Evolutionary conservation across 37 sponge, comb jelly and placozoan genomes (phyloP).

Genomic region (Ianthella basta): DNA sequence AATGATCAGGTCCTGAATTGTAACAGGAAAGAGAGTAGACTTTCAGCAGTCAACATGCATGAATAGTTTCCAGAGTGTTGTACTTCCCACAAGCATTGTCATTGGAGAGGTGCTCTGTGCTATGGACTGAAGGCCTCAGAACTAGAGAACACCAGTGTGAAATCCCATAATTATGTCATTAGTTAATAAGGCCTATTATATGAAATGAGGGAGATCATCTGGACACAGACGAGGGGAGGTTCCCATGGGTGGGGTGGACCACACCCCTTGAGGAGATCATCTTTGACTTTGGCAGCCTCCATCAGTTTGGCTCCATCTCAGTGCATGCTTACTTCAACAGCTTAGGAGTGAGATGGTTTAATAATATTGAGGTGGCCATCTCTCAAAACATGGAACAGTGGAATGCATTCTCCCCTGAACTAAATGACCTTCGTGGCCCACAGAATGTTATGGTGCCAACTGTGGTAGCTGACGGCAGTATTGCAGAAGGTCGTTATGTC

Average conservation of each 20-base stretch:
- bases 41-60: no score
- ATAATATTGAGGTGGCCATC: background rate
- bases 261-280: constrained; percentile 3
- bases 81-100: no score
- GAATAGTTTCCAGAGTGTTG: background rate
- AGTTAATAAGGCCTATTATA: no score
- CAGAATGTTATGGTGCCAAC: background rate
- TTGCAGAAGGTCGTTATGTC: background rate
- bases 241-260: constrained; percentile 19
- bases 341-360: background rate
- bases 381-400: constrained; percentile 14
- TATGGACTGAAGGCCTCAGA: no score
- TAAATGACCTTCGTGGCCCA: background rate
- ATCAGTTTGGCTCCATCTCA: background rate
- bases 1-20: no score
- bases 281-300: background rate
- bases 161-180: no score
- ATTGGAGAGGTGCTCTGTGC: no score
- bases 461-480: no score
- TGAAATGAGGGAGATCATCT: no score
- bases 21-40: no score
- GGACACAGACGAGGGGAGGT: background rate
- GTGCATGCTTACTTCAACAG: background rate
- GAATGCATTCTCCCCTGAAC: background rate
- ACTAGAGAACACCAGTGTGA: no score